Base-by-base conservation (phyloP, 2,797 vertebrate species). In the Hemibagrus guttatus region DNA sequence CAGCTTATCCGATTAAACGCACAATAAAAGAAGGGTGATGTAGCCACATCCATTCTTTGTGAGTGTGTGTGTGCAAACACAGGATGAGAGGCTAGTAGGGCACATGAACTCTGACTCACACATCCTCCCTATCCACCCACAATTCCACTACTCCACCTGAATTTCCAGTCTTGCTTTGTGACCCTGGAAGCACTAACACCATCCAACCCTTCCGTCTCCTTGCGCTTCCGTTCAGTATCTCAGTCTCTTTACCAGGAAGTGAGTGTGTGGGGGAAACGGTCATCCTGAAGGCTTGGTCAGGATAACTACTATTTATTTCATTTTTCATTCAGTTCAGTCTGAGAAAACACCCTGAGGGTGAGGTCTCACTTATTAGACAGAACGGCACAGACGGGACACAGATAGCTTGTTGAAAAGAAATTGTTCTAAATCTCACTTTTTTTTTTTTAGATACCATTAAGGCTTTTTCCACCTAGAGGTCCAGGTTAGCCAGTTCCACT, bases 31-130 rank as follows among this genome's bases (percentile, higher is more conserved):
- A 35, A 68, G 8, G 16, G 19, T 1, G 19, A 59, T 23, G 49
- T 58, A 11, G 31, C 31, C 52, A 56, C 26, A 81, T 63, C 35
- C 7, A 17, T 63, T 63, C 16, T 16, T 49, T 11, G 59, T 66
- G 63, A 6, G 69, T 49, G 52, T 75, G 26, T 56, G 75, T 79
- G 81, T 54, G 12, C 56, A 74, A 16, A 66, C 46, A 17, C 79
- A 61, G 80, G 80, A 83, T 83, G 39, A 76, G 84, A 64, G 83
- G 68, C 28, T 84, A 88, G 17, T 35, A 31, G 23, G 66, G 28
- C 81, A 83, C 85, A 76, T 71, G 52, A 75, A 78, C 71, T 28
- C 71, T 83, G 84, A 79, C 80, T 88, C 84, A 83, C 58, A 75
- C 63, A 61, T 85, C 84, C 80, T 86, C 46, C 13, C 26, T 26